Conservation (phyloP, 2,888 invertebrate genomes). For the Omphaloscelis lunosa region DNA sequence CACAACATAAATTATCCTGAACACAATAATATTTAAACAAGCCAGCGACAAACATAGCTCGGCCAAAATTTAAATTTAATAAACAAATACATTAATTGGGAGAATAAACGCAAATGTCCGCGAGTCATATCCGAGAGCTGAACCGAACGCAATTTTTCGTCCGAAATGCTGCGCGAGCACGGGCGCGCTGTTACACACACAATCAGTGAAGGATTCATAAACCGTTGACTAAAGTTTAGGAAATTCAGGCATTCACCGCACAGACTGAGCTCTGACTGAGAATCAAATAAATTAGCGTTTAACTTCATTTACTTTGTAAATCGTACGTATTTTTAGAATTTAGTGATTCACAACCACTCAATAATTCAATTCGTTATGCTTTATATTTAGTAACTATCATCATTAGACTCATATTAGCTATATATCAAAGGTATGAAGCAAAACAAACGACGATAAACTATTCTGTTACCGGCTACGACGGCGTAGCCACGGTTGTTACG, state of each 20-base stretch:
- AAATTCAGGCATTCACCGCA: slow-evolving; percentile 6
- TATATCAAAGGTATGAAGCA: not conserved
- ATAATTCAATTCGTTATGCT: not conserved
- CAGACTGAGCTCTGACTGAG: not conserved
- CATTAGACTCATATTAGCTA: too few relatives aligned
- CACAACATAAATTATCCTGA: not conserved
- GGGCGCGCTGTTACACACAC: slow-evolving; percentile 7
- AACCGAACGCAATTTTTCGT: slow-evolving; percentile 9
- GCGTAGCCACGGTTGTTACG: not conserved
- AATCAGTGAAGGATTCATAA: slow-evolving; percentile 30
- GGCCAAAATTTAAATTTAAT: slow-evolving; percentile 11
- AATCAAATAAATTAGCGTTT: slow-evolving; percentile 20
- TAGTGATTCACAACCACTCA: not conserved
- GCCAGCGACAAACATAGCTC: not conserved
- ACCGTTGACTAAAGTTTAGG: slow-evolving; percentile 17
- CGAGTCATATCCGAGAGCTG: slow-evolving; percentile 13
- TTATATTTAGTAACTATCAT: not conserved
- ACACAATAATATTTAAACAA: not conserved
- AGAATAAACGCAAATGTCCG: slow-evolving; percentile 23
- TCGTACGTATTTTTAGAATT: slow-evolving; percentile 9
- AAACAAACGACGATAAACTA: not conserved
- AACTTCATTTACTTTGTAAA: not conserved
- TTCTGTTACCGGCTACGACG: not conserved
- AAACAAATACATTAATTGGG: slow-evolving; percentile 18
- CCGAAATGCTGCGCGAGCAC: not conserved